Evolutionary conservation across 2,888 invertebrate species (phyloP).

Genomic region (Agrochola circellaris): DNA sequence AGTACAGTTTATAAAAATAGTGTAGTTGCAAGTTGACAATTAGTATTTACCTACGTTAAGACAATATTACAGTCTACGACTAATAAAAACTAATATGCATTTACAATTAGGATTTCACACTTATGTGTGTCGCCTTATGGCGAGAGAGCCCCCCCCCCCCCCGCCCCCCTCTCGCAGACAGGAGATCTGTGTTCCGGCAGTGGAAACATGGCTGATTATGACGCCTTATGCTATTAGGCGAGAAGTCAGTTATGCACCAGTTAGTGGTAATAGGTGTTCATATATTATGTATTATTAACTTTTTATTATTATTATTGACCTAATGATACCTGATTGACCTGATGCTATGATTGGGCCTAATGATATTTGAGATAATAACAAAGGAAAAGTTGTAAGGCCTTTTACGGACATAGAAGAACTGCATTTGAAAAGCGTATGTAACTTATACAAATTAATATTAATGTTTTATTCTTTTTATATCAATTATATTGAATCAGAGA

Average conservation of each 20-base stretch:
- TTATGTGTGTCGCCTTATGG: too few species aligned
- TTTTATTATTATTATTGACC: not conserved
- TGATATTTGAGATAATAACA: not conserved
- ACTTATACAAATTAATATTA: not conserved
- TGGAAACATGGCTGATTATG: too few species aligned
- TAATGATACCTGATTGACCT: too few species aligned
- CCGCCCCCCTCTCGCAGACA: too few species aligned
- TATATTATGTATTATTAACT: too few species aligned
- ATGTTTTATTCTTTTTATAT: not conserved
- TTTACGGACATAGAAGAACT: not conserved
- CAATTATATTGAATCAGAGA: not conserved
- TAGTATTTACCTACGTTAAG: not conserved
- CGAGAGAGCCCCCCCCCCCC: too few species aligned
- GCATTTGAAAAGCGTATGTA: not conserved
- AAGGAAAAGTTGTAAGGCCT: not conserved
- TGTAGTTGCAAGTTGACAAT: not conserved
- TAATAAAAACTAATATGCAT: not conserved
- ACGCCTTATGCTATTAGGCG: too few species aligned
- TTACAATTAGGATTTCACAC: not conserved
- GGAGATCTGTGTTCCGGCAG: too few species aligned
- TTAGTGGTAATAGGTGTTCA: not conserved
- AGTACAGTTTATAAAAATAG: slow-evolving; percentile 7
- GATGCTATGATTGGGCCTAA: not conserved
- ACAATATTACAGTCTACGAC: not conserved
- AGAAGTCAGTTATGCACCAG: not conserved